Percentiles rank a stretch among this genome's conserved stretches.
phyloP scores from a whole-genome alignment of 2,113 vertebrate species.

The Morone chrysops region DNA sequence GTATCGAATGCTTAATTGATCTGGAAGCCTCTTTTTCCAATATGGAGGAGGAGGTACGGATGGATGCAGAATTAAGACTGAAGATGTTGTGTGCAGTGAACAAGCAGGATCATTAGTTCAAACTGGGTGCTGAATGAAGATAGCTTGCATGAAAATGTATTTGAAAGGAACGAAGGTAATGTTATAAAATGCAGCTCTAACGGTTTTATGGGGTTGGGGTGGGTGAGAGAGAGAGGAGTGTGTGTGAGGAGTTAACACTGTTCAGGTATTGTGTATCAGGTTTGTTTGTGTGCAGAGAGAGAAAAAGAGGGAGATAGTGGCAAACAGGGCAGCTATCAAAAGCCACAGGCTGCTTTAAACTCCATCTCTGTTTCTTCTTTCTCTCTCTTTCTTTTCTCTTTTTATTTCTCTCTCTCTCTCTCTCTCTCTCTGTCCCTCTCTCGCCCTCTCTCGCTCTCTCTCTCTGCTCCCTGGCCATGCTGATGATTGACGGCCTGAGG shows the following conservation, averaged over 20 bases:
- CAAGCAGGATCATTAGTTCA: slow-evolving; percentile 17
- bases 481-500: slow-evolving; percentile 90
- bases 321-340: slow-evolving; percentile 80
- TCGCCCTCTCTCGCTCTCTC: slow-evolving; percentile 13
- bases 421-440: slow-evolving; percentile 14
- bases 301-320: slow-evolving; percentile 67
- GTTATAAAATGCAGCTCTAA: slow-evolving; percentile 12
- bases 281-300: slow-evolving; percentile 70
- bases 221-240: slow-evolving; percentile 30
- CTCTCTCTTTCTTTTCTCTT: slow-evolving; percentile 23
- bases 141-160: slow-evolving; percentile 2
- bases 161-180: slow-evolving; percentile 26
- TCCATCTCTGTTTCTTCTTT: slow-evolving; percentile 64
- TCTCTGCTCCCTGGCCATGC: slow-evolving; percentile 77
- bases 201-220: slow-evolving; percentile 18
- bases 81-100: slow-evolving; percentile 18
- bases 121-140: slow-evolving; percentile 13
- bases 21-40: neutral
- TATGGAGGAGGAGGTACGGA: slow-evolving; percentile 26
- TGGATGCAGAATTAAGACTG: slow-evolving; percentile 32
- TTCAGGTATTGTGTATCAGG: slow-evolving; percentile 57
- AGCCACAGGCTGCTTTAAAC: slow-evolving; percentile 82
- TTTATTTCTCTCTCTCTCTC: slow-evolving; percentile 13
- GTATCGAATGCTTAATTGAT: slow-evolving; percentile 27
- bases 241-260: slow-evolving; percentile 56